Base-by-base conservation (phyloP, 2,797 vertebrate species). In the Gallinago solitaria region DNA sequence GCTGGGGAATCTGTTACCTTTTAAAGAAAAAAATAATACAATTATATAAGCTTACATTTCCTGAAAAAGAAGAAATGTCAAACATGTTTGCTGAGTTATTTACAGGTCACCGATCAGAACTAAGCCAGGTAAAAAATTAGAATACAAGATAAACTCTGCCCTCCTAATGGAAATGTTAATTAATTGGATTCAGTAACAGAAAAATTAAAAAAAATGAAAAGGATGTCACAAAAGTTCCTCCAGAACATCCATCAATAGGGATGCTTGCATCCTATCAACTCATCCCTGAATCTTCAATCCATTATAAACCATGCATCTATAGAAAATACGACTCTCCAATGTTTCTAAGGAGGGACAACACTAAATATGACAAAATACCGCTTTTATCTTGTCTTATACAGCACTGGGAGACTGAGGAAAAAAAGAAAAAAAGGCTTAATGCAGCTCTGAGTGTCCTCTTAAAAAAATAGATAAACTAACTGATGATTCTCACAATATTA, bases 1-100 rank as follows among this genome's bases (percentile, higher is more conserved):
- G 99, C 98, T 90, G 99, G 99, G 56, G 98, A 99, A 97, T 99
- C 99, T 37, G 98, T 98, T 96, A 99, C 99, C 99, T 99, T 97
- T 97, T 69, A 95, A 96, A 95, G 41, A 59, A 86, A 94, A 61
- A 57, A 5, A 23, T 17, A 89, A 75, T 65, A 60, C 33, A 87
- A 54, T 89, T 75, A 95, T 61, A 83, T 90, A 67, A 93, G 21
- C 28, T 81, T 74, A 32, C 5, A 33, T 25, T 64, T 96, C n/a
- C 59, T 73, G 47, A 89, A 91, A 79, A 91, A 60, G 30, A 71
- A 11, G 30, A 71, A 9, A 74, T 17, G 25, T 25, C 21, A 67
- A 33, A 74, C 16, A 41, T 14, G 7, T 69, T 80, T 83, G 18
- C 32, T 30, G 37, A 60, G 14, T 61, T 54, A 76, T 64, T 69